Evolutionary conservation across 2,888 invertebrate genomes (phyloP).

Genomic region (Pristionchus exspectatus): DNA sequence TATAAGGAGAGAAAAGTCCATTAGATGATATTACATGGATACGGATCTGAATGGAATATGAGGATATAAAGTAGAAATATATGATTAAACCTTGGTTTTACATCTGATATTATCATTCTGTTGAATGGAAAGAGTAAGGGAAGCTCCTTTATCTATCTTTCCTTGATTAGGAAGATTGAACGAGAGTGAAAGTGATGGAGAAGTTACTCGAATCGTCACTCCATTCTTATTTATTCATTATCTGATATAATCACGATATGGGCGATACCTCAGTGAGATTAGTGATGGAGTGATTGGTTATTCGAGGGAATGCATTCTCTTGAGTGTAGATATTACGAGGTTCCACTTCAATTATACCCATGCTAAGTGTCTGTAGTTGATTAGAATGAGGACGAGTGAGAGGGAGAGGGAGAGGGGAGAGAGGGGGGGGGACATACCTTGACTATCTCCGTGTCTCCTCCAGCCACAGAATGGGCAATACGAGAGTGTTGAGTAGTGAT

Average conservation of each 20-base stretch:
- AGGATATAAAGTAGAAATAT: not conserved
- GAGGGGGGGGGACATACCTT: not conserved
- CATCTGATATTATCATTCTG: not conserved
- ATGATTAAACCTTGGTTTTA: not conserved
- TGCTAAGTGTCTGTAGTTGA: not conserved
- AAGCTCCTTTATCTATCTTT: not conserved
- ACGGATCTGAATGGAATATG: not conserved
- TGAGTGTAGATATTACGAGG: not conserved
- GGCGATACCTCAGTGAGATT: slow-evolving; percentile 5
- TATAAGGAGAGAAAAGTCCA: slow-evolving; percentile 13
- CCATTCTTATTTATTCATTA: not conserved
- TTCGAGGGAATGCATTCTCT: not conserved
- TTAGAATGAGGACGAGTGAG: no score
- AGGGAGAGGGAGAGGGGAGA: no score
- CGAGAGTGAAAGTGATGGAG: not conserved
- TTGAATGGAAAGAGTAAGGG: not conserved
- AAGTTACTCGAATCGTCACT: not conserved
- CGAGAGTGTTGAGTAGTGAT: not conserved
- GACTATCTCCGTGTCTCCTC: slow-evolving; percentile 15
- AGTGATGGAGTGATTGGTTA: not conserved
- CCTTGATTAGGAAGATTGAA: not conserved
- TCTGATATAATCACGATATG: not conserved
- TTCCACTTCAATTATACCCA: not conserved
- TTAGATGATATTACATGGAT: not conserved
- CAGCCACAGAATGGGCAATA: slow-evolving; percentile 15